Percentiles rank a stretch among this genome's conserved stretches.
Evolutionary conservation across 2,797 vertebrate genomes (phyloP).

Genomic region (Premnoplex brunnescens): DNA sequence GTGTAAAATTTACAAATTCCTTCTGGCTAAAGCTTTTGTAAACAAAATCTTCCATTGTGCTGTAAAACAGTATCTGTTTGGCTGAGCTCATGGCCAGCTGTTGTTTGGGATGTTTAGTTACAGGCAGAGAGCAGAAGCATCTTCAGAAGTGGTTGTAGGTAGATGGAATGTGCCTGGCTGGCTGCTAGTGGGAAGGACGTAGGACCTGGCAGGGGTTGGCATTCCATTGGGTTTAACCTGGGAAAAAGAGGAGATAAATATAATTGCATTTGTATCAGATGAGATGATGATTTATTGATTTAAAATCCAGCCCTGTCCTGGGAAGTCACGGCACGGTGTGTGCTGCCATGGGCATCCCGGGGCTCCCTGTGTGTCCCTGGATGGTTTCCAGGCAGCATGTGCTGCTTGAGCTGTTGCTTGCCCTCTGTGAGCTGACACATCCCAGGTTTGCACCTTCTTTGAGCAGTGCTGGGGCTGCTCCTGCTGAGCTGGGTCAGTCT

Average conservation of each 20-base stretch:
- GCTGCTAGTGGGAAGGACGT: neutral
- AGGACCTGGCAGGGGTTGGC: neutral
- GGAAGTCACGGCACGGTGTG: neutral
- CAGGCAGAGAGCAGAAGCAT: neutral
- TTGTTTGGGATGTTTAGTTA: neutral
- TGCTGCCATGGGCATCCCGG: neutral
- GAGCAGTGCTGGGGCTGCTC: neutral
- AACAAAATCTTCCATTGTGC: neutral
- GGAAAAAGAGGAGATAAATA: neutral
- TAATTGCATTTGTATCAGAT: neutral
- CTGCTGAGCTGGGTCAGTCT: neutral
- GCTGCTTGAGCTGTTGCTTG: neutral
- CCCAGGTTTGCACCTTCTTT: neutral
- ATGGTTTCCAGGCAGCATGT: neutral
- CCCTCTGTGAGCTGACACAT: neutral
- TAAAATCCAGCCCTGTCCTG: neutral
- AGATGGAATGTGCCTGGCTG: neutral
- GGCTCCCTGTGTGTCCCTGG: neutral
- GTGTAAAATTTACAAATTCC: neutral
- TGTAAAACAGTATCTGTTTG: neutral
- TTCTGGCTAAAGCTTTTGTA: neutral
- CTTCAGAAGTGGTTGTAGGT: neutral
- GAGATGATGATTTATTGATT: neutral
- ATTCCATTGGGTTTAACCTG: neutral
- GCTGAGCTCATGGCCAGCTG: slow-evolving; percentile 44